Conservation (phyloP, 2,113 vertebrate species). For the Morone saxatilis region DNA sequence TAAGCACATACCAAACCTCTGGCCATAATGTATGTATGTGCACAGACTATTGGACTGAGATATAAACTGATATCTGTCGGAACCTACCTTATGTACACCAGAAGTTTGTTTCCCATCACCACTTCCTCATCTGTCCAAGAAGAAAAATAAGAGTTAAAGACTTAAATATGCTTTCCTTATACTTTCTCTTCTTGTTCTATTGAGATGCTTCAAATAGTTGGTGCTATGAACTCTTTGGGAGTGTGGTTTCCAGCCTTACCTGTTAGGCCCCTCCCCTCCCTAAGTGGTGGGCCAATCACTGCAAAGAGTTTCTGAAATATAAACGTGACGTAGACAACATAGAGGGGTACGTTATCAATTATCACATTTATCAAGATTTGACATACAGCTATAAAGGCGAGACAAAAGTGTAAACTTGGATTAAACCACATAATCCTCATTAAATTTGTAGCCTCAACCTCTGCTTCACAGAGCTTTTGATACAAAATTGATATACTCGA, state of each 20-base stretch:
- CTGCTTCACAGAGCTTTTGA: too few species aligned
- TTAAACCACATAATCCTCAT: neutral
- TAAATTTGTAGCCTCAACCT: neutral
- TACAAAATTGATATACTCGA: too few species aligned
- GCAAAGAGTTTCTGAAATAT: conserved; percentile 94
- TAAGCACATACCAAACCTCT: neutral
- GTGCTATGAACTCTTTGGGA: neutral
- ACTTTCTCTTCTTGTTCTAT: neutral
- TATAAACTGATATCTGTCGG: neutral
- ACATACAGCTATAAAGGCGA: neutral
- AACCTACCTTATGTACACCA: conserved; percentile 96
- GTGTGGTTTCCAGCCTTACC: conserved; percentile 80
- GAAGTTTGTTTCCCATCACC: conserved; percentile 97
- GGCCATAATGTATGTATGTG: neutral
- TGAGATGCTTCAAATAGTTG: neutral
- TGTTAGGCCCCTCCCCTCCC: conserved; percentile 90
- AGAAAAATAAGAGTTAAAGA: conserved; percentile 11
- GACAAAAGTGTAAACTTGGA: neutral
- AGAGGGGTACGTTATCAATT: neutral
- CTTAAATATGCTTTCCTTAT: neutral
- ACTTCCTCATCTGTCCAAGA: conserved; percentile 92
- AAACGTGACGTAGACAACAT: neutral
- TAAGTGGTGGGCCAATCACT: conserved; percentile 91
- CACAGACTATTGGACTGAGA: neutral
- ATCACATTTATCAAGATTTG: neutral